Evolutionary conservation across 2,888 invertebrate genomes (phyloP), one percentile per base, ranked within the genome.

Genomic region (Camptogramma bilineatum): DNA sequence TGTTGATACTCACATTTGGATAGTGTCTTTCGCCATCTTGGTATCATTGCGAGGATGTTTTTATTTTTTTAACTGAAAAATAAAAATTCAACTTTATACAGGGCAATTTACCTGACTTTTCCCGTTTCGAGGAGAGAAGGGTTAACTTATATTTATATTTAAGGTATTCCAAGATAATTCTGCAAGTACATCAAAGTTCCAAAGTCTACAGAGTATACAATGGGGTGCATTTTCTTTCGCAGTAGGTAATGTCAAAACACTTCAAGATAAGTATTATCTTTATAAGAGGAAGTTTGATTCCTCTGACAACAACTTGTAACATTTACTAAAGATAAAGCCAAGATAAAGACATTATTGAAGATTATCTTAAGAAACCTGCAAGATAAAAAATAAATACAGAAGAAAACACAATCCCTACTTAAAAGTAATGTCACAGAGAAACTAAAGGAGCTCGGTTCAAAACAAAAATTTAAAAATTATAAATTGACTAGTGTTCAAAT

Each of bases 1-100:
- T 13, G 28, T 17, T 21, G 5, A 39, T 61, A 87, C 91, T 89
- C 83, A 91, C 91, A 67, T 81, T 83, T 89, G 54, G 90, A 83
- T 75, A 91, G 77, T 64, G 78, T 83, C 64, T 80, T 74, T 44
- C 88, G 79, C 91, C 91, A 91, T 91, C 84, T 80, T 77, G 87
- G 85, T 84, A 87, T 71, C 90, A 90, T 90, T 75, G 74, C 80
- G 58, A 52, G 46, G 59, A 48, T n/a, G 48, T 16, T 19, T 50
- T 51, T 73, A 77, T 61, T 73, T 73, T 68, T 75, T 75, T 73
- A 81, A 72, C 82, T 82, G 82, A 18, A 75, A 78, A 47, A 46
- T 28, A 70, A 61, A 53, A 64, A 42, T n/a, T 7, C 4, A 42
- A 5, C n/a, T 4, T 16, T 42, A 42, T 3, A 42, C 16, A 42